Conservation (phyloP, 2,797 vertebrate species). For the Channa striata region DNA sequence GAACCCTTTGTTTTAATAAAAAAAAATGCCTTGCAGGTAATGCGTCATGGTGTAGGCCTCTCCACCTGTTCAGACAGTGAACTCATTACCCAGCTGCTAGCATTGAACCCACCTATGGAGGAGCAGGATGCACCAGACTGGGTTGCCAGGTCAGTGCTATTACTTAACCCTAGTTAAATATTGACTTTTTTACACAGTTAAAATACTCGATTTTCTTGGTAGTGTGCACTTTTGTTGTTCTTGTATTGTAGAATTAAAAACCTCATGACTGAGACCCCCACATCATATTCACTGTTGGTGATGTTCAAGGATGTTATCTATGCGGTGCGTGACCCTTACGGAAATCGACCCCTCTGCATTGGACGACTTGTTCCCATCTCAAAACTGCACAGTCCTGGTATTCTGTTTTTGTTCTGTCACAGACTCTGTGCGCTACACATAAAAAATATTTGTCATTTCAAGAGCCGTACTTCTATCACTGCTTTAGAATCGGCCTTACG, state of each 20-base stretch:
- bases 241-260: conserved; percentile 91
- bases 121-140: conserved; percentile 92
- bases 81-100: conserved; percentile 96
- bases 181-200: not conserved
- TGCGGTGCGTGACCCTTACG: conserved; percentile 96
- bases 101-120: conserved; percentile 94
- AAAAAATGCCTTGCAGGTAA: conserved; percentile 83
- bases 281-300: conserved; percentile 94
- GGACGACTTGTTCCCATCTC: conserved; percentile 93
- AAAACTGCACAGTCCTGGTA: conserved; percentile 91
- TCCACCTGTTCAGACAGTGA: conserved; percentile 98
- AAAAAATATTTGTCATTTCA: conserved; percentile 17
- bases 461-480: not conserved
- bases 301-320: conserved; percentile 98
- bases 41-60: conserved; percentile 96
- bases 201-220: not conserved
- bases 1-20: not conserved
- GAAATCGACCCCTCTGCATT: conserved; percentile 95
- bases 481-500: not conserved
- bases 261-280: conserved; percentile 95
- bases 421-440: not conserved
- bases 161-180: not conserved
- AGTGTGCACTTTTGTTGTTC: not conserved
- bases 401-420: not conserved
- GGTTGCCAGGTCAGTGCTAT: conserved; percentile 91